Conservation (phyloP, 2,797 vertebrate genomes). For the Lateolabrax maculatus region DNA sequence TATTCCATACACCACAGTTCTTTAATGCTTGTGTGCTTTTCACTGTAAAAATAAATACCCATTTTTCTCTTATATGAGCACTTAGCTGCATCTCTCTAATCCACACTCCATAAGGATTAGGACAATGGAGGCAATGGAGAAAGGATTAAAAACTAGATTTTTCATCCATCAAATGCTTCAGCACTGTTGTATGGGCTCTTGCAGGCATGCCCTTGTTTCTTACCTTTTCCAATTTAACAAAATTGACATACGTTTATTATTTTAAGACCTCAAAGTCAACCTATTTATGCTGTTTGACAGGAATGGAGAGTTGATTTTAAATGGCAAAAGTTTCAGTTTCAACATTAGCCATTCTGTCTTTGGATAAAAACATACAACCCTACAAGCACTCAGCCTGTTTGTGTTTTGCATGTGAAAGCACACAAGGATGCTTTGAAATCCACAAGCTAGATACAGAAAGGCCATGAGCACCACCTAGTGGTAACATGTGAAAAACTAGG, state of each 20-base stretch:
- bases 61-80: constrained; percentile 79
- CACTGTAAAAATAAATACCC: constrained; percentile 62
- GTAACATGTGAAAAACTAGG: constrained; percentile 21
- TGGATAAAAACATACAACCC: background rate
- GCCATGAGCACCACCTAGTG: constrained; percentile 81
- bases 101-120: constrained; percentile 84
- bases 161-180: constrained; percentile 72
- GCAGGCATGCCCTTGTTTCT: constrained; percentile 46
- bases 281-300: background rate
- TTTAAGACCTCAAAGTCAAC: constrained; percentile 19
- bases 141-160: constrained; percentile 81
- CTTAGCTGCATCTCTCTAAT: constrained; percentile 83
- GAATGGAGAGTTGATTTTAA: background rate
- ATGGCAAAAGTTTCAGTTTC: background rate
- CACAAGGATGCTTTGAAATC: constrained; percentile 1
- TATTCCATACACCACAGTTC: constrained; percentile 23
- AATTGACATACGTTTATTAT: constrained; percentile 54
- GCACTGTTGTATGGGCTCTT: constrained; percentile 55
- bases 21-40: constrained; percentile 41
- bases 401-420: constrained; percentile 10
- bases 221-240: constrained; percentile 52
- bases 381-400: constrained; percentile 4
- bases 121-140: constrained; percentile 77
- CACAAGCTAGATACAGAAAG: background rate
- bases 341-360: constrained; percentile 3